Percentiles rank a stretch among this genome's conserved stretches.
Evolutionary conservation across 2,797 vertebrate genomes (phyloP).

Genomic region (Anableps anableps): DNA sequence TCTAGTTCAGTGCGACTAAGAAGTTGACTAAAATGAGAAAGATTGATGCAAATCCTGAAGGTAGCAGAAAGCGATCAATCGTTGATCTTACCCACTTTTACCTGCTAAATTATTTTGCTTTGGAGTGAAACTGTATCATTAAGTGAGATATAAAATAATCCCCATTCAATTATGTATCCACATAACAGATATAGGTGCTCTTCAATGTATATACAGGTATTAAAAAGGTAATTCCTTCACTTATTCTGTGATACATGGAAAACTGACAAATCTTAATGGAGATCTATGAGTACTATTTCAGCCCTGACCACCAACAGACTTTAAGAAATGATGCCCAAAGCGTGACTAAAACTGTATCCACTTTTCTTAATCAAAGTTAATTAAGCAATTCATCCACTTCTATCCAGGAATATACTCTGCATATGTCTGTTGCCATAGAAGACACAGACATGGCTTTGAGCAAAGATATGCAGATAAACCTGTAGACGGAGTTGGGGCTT

Average conservation of each 20-base stretch:
- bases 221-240: neutral
- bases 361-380: constrained; percentile 52
- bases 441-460: constrained; percentile 35
- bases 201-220: neutral
- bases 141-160: neutral
- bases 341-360: neutral
- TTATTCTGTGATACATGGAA: too few relatives aligned
- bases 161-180: neutral
- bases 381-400: constrained; percentile 59
- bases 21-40: neutral
- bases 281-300: neutral
- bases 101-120: neutral
- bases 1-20: neutral
- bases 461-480: constrained; percentile 55
- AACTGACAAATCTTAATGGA: neutral
- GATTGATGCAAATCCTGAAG: neutral
- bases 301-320: neutral
- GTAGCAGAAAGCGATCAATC: neutral
- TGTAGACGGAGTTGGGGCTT: constrained; percentile 69
- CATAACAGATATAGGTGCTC: neutral
- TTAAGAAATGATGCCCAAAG: neutral
- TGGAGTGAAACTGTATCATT: neutral
- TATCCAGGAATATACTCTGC: constrained; percentile 21
- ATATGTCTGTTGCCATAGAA: constrained; percentile 29
- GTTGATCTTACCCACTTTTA: neutral